Base-by-base conservation (phyloP, 1,140 invertebrate species). In the Andrena cerasifolii region DNA sequence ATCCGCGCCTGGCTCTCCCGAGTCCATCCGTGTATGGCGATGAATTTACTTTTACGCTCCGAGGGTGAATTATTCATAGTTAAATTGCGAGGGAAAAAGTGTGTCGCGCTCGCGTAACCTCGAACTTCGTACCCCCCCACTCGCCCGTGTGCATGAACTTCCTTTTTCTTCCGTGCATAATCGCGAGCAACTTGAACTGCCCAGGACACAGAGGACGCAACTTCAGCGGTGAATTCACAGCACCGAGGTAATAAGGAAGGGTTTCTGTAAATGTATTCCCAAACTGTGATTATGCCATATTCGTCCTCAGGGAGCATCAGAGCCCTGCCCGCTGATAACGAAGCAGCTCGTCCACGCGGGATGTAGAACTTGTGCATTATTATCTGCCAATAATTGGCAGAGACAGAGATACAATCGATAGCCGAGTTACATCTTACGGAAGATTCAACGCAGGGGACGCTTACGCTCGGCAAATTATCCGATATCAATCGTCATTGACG, bases 11-110 rank as follows among this genome's bases (percentile, higher is more conserved):
- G 43, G 4, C 3, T 61, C 70, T 59, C 26, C 26, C 40, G 16
- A n/a, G 58, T 72, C 31, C 45, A 24, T 53, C 21, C 70, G 21
- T 26, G 28, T 21, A 28, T 62, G 45, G 16, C 70, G 58, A 73
- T 53, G 58, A 62, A 73, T 73, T 61, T 61, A 72, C 56, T 51
- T 59, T 31, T 72, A n/a, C 43, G n/a, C 45, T 51, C 5, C 28
- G 31, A 3, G 7, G n/a, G 45, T 73, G 58, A 73, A 73, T 73
- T 59, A 73, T 73, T 73, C 70, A 43, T 40, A 21, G 45, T 53
- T 40, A 62, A 61, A 62, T 40, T 40, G 58, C 58, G 24, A 33
- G 24, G 18, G 36, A 24, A 14, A 71, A 61, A 62, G 58, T 62
- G 45, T 73, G 31, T 53, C 58, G 14, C 33, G 14, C 16, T 18